These are phyloP conservation scores for Apocheima hispidaria DNA, from an alignment of 2,888 invertebrate genomes.

Conservation along the genomic window DNA sequence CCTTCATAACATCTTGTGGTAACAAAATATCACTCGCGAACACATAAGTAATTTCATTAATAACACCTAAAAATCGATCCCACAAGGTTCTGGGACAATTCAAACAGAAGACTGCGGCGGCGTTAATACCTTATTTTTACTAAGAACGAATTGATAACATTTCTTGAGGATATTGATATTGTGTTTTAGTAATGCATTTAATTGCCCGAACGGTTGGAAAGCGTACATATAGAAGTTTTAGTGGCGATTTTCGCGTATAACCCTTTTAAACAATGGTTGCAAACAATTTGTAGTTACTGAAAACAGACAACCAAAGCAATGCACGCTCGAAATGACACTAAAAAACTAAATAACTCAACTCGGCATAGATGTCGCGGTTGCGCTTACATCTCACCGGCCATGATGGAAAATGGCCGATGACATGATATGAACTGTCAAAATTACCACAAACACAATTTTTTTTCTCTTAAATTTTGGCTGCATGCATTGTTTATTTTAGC, in stretches of 20 bases:
- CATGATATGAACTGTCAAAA: slow-evolving; percentile 66
- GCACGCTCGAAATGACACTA: slow-evolving; percentile 80
- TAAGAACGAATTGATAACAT: slow-evolving; percentile 59
- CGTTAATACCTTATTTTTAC: slow-evolving; percentile 80
- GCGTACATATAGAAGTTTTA: slow-evolving; percentile 51
- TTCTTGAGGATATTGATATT: slow-evolving; percentile 44
- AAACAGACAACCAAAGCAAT: slow-evolving; percentile 62
- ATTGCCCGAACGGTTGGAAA: slow-evolving; percentile 49
- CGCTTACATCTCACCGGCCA: slow-evolving; percentile 59
- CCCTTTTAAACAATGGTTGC: slow-evolving; percentile 76
- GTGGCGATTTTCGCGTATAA: slow-evolving; percentile 70
- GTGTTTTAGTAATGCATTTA: slow-evolving; percentile 49
- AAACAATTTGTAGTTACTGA: slow-evolving; percentile 64
- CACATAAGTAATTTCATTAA: slow-evolving; percentile 84
- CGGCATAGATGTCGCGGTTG: slow-evolving; percentile 77
- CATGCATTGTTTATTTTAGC: too few species aligned
- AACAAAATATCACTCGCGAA: slow-evolving; percentile 76
- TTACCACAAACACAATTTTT: neutral
- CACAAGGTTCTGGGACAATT: slow-evolving; percentile 81
- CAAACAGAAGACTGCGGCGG: slow-evolving; percentile 77
- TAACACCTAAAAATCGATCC: slow-evolving; percentile 85
- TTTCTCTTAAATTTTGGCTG: too few species aligned
- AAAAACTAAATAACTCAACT: slow-evolving; percentile 65
- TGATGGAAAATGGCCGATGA: slow-evolving; percentile 80
- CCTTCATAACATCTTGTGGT: slow-evolving; percentile 62